phyloP scores from a whole-genome alignment of 1,140 invertebrate species.

The Leptoteleia sp. region DNA sequence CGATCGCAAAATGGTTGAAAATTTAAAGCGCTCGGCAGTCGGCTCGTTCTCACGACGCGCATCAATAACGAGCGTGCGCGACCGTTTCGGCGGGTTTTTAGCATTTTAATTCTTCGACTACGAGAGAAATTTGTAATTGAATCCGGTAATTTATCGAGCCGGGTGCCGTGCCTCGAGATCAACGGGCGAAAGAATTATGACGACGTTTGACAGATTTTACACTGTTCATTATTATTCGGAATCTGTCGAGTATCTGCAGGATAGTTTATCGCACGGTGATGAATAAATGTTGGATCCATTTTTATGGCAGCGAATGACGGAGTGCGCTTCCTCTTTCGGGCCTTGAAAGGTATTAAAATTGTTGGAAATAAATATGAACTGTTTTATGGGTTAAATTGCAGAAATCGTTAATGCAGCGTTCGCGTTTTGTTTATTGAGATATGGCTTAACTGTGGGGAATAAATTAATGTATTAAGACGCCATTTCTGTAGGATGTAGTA shows the following conservation, averaged over 20 bases:
- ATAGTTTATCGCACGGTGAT: too few relatives aligned
- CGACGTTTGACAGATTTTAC: constrained; percentile 11
- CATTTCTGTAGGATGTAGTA: too few relatives aligned
- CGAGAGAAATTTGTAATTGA: constrained; percentile 40
- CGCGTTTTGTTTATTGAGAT: too few relatives aligned
- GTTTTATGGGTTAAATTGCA: too few relatives aligned
- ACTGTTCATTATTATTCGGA: constrained; percentile 12
- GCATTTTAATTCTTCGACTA: constrained; percentile 48
- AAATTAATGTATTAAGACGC: too few relatives aligned
- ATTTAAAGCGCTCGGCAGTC: constrained; percentile 1
- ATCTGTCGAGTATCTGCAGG: background rate
- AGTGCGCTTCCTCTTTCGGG: too few relatives aligned
- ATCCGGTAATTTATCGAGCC: constrained; percentile 39
- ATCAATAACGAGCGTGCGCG: constrained; percentile 22
- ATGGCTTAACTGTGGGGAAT: too few relatives aligned
- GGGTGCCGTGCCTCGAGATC: background rate
- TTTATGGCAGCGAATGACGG: too few relatives aligned
- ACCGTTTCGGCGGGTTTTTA: constrained; percentile 44
- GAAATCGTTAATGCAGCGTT: too few relatives aligned
- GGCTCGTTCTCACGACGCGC: constrained; percentile 12
- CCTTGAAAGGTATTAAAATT: too few relatives aligned
- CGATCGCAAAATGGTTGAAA: constrained; percentile 10
- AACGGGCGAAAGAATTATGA: constrained; percentile 6
- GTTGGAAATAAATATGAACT: too few relatives aligned
- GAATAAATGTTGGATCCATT: too few relatives aligned